Evolutionary conservation across 2,113 vertebrate species (phyloP).

Genomic region (Oryzias woworae): DNA sequence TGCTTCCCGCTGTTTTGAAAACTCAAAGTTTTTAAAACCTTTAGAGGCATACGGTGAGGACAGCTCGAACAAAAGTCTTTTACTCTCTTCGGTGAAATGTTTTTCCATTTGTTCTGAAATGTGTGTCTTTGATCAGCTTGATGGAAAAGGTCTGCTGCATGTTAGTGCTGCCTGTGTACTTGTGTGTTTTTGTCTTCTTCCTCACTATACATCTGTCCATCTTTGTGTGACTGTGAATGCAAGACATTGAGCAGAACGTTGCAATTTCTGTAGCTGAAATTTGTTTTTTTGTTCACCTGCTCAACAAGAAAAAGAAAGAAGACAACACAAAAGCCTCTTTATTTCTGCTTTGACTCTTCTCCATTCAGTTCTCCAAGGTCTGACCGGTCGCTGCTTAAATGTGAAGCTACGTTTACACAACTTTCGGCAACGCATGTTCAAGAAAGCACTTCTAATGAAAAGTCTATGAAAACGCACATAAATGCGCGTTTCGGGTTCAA

Average conservation of each 20-base stretch:
- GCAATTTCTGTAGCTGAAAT: slow-evolving; percentile 20
- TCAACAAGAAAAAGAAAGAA: slow-evolving; percentile 16
- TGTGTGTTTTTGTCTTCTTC: slow-evolving; percentile 24
- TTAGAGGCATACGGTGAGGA: slow-evolving; percentile 55
- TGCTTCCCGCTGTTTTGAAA: slow-evolving; percentile 41
- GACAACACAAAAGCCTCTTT: slow-evolving; percentile 22
- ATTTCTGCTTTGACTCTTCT: slow-evolving; percentile 7
- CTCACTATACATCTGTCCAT: slow-evolving; percentile 16
- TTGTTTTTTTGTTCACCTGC: slow-evolving; percentile 39
- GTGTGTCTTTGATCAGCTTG: slow-evolving; percentile 57
- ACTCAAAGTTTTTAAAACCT: slow-evolving; percentile 56
- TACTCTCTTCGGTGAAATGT: slow-evolving; percentile 62
- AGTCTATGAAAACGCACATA: too few relatives aligned
- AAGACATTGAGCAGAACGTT: slow-evolving; percentile 25
- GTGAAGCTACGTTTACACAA: too few relatives aligned
- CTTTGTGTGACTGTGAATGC: slow-evolving; percentile 29
- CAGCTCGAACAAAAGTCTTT: slow-evolving; percentile 62
- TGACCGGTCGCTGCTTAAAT: slow-evolving; percentile 10
- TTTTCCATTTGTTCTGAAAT: slow-evolving; percentile 65
- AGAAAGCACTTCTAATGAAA: too few relatives aligned
- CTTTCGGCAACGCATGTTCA: too few relatives aligned
- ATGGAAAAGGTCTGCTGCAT: slow-evolving; percentile 48
- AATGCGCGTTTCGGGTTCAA: too few relatives aligned
- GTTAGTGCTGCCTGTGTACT: slow-evolving; percentile 29
- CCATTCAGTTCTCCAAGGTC: slow-evolving; percentile 1